phyloP scores from a whole-genome alignment of 2,113 vertebrate species.

The Tricholaema leucomelas region DNA sequence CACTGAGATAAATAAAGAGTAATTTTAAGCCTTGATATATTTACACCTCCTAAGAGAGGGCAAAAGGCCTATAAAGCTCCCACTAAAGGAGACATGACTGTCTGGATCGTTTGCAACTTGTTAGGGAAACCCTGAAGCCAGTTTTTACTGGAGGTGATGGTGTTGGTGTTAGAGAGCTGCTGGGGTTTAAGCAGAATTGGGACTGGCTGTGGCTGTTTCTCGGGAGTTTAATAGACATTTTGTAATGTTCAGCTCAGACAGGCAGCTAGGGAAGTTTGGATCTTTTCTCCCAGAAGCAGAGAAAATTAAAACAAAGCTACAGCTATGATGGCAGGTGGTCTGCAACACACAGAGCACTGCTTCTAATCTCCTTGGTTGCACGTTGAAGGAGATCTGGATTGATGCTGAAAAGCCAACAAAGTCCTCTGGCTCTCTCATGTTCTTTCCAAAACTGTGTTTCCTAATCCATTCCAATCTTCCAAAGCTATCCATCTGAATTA shows the following conservation, averaged over 20 bases:
- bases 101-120: slow-evolving; percentile 16
- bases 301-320: neutral
- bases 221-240: neutral
- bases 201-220: neutral
- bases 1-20: slow-evolving; percentile 40
- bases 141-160: neutral
- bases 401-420: neutral
- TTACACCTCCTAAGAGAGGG: slow-evolving; percentile 22
- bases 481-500: slow-evolving; percentile 31
- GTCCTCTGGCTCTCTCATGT: neutral
- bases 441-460: slow-evolving; percentile 7
- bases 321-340: neutral
- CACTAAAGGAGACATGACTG: neutral
- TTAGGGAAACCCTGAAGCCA: slow-evolving; percentile 3
- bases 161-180: neutral
- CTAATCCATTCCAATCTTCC: neutral
- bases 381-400: neutral
- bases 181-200: neutral
- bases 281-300: neutral
- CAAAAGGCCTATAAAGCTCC: slow-evolving; percentile 22
- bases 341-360: neutral
- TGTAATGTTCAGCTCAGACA: neutral
- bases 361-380: neutral
- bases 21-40: neutral
- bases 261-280: neutral